phyloP scores from a whole-genome alignment of 2,888 invertebrate species.

The Eristalis intricaria region DNA sequence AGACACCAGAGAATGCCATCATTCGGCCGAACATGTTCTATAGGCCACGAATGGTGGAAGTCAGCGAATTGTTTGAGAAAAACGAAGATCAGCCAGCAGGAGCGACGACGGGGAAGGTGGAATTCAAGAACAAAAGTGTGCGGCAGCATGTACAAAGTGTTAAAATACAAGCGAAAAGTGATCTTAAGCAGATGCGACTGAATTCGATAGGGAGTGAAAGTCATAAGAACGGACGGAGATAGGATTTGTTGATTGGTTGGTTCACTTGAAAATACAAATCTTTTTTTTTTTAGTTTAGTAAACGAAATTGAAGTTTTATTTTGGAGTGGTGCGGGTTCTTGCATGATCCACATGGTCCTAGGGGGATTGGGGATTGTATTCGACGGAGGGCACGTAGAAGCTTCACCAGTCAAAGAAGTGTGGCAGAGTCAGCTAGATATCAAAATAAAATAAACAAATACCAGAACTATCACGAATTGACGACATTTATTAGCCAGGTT shows the following conservation, averaged over 20 bases:
- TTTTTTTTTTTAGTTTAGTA: constrained; percentile 21
- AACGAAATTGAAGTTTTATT: not conserved
- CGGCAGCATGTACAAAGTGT: constrained; percentile 78
- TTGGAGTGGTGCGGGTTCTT: not conserved
- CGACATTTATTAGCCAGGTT: constrained; percentile 9
- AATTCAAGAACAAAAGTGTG: constrained; percentile 76
- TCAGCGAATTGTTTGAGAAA: constrained; percentile 85
- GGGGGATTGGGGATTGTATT: too few relatives aligned
- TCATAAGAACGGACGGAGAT: constrained; percentile 74
- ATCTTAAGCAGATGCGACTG: constrained; percentile 77
- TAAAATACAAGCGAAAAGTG: constrained; percentile 76
- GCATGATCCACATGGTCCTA: too few relatives aligned
- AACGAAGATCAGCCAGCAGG: not conserved
- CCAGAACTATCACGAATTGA: not conserved
- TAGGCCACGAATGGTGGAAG: constrained; percentile 84
- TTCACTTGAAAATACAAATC: not conserved
- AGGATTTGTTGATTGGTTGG: constrained; percentile 31
- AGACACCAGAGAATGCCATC: constrained; percentile 79
- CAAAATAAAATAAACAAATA: not conserved
- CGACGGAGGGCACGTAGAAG: too few relatives aligned
- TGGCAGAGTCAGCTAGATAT: not conserved
- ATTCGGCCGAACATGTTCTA: constrained; percentile 80
- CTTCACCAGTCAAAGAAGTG: too few relatives aligned
- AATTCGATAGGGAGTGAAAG: constrained; percentile 57
- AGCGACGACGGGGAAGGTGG: constrained; percentile 54